Percentiles rank a stretch among this genome's conserved stretches.
phyloP scores from a whole-genome alignment of 2,797 vertebrate genomes.

The Sciaenops ocellatus region DNA sequence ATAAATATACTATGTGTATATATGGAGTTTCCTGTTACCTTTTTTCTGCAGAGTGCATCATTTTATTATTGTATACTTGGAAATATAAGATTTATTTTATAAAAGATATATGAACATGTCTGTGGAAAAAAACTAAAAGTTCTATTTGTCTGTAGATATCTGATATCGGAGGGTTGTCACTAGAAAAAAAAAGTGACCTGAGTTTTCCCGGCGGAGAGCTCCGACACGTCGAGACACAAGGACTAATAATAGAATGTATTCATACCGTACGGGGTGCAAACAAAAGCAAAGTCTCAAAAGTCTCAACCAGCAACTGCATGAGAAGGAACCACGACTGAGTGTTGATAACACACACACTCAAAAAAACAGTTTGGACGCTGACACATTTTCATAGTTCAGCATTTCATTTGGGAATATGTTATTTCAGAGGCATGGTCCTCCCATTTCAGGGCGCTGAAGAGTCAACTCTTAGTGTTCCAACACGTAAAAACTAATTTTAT shows the following conservation, averaged over 20 bases:
- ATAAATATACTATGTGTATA: conserved; percentile 76
- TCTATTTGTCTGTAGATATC: conserved; percentile 71
- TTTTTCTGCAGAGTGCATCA: conserved; percentile 80
- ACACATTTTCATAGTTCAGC: conserved; percentile 19
- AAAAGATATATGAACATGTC: conserved; percentile 74
- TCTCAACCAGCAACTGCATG: conserved; percentile 66
- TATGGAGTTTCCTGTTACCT: conserved; percentile 80
- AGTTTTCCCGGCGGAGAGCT: conserved; percentile 30
- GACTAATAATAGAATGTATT: conserved; percentile 56
- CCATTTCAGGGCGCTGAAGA: conserved; percentile 27
- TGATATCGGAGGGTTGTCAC: conserved; percentile 20
- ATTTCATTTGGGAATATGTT: background rate
- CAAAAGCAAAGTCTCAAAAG: conserved; percentile 45
- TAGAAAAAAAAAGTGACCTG: conserved; percentile 23
- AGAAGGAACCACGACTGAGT: conserved; percentile 29
- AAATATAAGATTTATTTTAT: conserved; percentile 87
- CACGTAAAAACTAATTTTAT: conserved; percentile 1
- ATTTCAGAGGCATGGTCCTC: conserved; percentile 27
- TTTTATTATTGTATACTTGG: conserved; percentile 83
- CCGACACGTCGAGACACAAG: conserved; percentile 13
- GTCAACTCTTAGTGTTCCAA: background rate
- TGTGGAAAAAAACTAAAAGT: conserved; percentile 58
- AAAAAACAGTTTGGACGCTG: conserved; percentile 10
- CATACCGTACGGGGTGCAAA: conserved; percentile 37
- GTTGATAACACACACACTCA: background rate